phyloP scores from a whole-genome alignment of 1,140 invertebrate genomes.

The Ylistrum balloti region DNA sequence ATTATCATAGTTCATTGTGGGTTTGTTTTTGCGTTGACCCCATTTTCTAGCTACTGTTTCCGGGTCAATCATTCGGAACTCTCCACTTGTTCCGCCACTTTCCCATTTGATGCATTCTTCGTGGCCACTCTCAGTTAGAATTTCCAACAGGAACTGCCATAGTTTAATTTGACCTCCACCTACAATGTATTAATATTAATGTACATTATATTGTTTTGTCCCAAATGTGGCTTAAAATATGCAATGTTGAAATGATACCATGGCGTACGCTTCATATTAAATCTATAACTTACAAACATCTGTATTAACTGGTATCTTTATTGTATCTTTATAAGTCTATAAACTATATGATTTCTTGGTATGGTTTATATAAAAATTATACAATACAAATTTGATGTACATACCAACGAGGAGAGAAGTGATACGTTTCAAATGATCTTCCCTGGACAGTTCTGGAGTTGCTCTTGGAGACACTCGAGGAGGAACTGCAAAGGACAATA shows the following conservation, averaged over 20 bases:
- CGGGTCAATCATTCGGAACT: conserved; percentile 98
- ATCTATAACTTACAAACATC: too few species aligned
- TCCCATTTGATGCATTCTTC: conserved; percentile 62
- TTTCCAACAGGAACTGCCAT: conserved; percentile 61
- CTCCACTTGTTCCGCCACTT: conserved; percentile 88
- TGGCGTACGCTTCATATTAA: too few species aligned
- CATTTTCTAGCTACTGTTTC: conserved; percentile 97
- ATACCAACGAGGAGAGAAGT: conserved; percentile 54
- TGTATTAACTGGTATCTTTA: too few species aligned
- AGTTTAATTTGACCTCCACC: conserved; percentile 61
- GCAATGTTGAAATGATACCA: too few species aligned
- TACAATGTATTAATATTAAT: background rate
- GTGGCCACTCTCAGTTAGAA: conserved; percentile 53
- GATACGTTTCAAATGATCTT: conserved; percentile 52
- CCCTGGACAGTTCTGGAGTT: background rate
- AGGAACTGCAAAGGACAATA: background rate
- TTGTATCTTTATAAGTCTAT: too few species aligned
- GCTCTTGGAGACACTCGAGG: background rate
- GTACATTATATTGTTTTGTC: too few species aligned
- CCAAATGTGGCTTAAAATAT: too few species aligned
- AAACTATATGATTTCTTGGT: too few species aligned
- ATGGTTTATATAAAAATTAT: too few species aligned
- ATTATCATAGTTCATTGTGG: conserved; percentile 99
- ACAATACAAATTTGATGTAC: background rate
- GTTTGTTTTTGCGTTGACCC: conserved; percentile 99